These are phyloP conservation scores for Eupelmus urozonus DNA, from an alignment of 2,888 invertebrate species.

Conservation along the genomic window DNA sequence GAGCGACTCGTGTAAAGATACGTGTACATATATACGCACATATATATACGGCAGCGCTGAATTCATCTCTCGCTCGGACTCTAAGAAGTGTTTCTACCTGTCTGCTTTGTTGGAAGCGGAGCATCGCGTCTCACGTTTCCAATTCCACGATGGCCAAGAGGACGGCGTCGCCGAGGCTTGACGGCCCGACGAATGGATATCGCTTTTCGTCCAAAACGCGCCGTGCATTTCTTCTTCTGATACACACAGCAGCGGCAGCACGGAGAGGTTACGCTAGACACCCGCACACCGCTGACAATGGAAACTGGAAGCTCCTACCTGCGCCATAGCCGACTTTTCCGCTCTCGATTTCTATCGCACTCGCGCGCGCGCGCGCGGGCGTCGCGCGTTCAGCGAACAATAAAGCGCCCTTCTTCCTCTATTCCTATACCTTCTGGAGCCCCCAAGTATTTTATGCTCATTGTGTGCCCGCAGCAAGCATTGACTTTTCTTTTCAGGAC, in stretches of 20 bases:
- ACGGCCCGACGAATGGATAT: constrained; percentile 66
- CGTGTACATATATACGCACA: constrained; percentile 12
- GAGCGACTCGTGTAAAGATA: constrained; percentile 37
- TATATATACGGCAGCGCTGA: constrained; percentile 13
- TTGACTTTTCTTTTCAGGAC: constrained; percentile 37
- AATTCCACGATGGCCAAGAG: constrained; percentile 61
- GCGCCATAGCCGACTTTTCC: constrained; percentile 67
- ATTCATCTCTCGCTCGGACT: constrained; percentile 61
- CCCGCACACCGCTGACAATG: constrained; percentile 60
- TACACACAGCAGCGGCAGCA: constrained; percentile 37
- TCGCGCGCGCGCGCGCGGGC: not conserved
- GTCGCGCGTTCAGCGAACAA: constrained; percentile 30
- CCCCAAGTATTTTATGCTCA: constrained; percentile 11
- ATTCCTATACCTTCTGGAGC: not conserved
- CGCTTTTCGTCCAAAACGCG: constrained; percentile 68
- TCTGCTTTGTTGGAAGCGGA: constrained; percentile 68
- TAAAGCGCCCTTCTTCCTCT: constrained; percentile 21
- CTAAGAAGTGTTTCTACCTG: constrained; percentile 74
- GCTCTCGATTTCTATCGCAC: constrained; percentile 67
- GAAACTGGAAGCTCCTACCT: constrained; percentile 64
- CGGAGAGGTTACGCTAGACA: constrained; percentile 31
- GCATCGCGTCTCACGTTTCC: constrained; percentile 71
- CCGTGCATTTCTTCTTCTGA: constrained; percentile 62
- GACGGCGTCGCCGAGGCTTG: constrained; percentile 43
- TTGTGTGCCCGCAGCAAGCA: constrained; percentile 33